Percentiles rank a stretch among this genome's conserved stretches.
Evolutionary conservation across 2,888 invertebrate genomes (phyloP).

Genomic region (Phasia obesa): DNA sequence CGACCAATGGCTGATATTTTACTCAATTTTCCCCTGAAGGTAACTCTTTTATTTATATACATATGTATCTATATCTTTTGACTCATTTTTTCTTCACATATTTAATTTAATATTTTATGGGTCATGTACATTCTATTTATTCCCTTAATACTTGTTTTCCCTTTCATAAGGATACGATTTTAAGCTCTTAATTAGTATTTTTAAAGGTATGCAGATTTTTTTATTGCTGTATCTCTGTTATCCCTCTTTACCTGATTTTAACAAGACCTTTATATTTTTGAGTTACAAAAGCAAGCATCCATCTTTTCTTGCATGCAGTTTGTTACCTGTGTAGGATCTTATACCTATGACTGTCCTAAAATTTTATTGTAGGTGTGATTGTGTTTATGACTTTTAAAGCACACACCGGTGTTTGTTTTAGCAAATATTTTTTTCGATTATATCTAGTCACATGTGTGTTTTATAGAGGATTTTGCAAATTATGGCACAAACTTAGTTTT

Average conservation of each 20-base stretch:
- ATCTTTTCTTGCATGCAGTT: not conserved
- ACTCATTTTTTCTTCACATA: too few species aligned
- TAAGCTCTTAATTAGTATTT: constrained; percentile 54
- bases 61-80: too few species aligned
- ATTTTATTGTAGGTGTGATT: constrained; percentile 60
- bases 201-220: constrained; percentile 16
- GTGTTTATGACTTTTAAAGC: constrained; percentile 47
- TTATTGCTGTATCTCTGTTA: constrained; percentile 7
- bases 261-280: constrained; percentile 3
- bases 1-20: constrained; percentile 62
- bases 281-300: not conserved
- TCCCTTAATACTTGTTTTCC: not conserved
- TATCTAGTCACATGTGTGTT: not conserved
- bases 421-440: not conserved
- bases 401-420: constrained; percentile 4
- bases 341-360: not conserved
- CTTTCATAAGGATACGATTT: constrained; percentile 11
- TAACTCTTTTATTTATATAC: not conserved
- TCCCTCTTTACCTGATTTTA: constrained; percentile 12
- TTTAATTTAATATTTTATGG: not conserved
- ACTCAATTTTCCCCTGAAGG: constrained; percentile 67
- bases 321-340: constrained; percentile 5
- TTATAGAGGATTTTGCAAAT: constrained; percentile 25
- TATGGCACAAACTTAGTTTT: not conserved
- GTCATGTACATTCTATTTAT: not conserved